phyloP scores from a whole-genome alignment of 2,888 invertebrate genomes.

The Cheilosia soror region DNA sequence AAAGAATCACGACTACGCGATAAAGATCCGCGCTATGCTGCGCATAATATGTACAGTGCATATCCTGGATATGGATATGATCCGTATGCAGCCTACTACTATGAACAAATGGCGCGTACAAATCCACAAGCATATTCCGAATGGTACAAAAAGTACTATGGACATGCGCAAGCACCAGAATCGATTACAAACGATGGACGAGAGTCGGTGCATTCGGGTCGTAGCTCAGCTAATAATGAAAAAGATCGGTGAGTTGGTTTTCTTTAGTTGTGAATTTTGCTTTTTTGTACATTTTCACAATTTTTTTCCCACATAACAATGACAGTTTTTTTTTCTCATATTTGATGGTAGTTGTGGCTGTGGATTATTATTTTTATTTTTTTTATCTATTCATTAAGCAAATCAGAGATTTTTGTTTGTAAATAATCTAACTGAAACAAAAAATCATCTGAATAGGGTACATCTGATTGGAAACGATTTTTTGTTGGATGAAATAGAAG shows the following conservation, averaged over 20 bases:
- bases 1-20: conserved; percentile 77
- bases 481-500: conserved; percentile 11
- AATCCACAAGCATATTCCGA: conserved; percentile 92
- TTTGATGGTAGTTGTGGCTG: conserved; percentile 58
- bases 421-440: conserved; percentile 39
- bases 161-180: conserved; percentile 76
- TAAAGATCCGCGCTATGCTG: conserved; percentile 78
- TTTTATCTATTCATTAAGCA: not conserved
- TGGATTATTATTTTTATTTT: conserved; percentile 30
- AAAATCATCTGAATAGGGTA: conserved; percentile 3
- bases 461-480: conserved; percentile 26
- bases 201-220: conserved; percentile 92
- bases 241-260: conserved; percentile 85
- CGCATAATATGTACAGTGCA: conserved; percentile 76
- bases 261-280: not conserved
- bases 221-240: conserved; percentile 90
- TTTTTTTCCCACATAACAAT: conserved; percentile 27
- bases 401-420: conserved; percentile 42
- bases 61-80: conserved; percentile 84
- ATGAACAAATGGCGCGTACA: conserved; percentile 90
- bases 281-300: conserved; percentile 39
- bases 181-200: conserved; percentile 85
- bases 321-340: conserved; percentile 3
- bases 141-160: conserved; percentile 90
- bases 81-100: conserved; percentile 87